Base-by-base conservation (phyloP, 2,888 invertebrate genomes). In the Sarcophaga rosellei region DNA sequence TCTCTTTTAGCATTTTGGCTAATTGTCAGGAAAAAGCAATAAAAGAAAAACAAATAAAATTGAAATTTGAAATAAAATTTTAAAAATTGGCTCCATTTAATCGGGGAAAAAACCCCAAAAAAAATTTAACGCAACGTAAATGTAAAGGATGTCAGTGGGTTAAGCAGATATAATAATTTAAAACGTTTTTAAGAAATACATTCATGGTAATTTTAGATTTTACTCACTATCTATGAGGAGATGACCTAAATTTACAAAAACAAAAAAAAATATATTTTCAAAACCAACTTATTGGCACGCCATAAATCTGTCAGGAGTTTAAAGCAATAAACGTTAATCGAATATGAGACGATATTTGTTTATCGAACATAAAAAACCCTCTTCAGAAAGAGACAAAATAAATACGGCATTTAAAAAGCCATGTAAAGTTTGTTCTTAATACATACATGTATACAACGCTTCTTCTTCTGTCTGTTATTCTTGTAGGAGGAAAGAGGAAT, bases 1-100 rank as follows among this genome's bases (percentile, higher is more conserved):
- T 72, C 66, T 78, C 78, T 77, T 25, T 84, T 74, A 81, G 74
- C 70, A 83, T 76, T 78, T 87, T 87, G 87, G 85, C 85, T 81
- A 81, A 81, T 83, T 85, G 74, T 85, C 87, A 87, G 80, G 80
- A 83, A 75, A 79, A 72, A 20, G 21, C 69, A 23, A 53, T 69
- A 8, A 65, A 74, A 68, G 35, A 15, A 77, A 72, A 63, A 53
- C 4, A 47, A 65, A 10, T 20, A 44, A 66, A 65, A 66, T 8
- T n/a, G n/a, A n/a, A n/a, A n/a, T 17, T 3, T 11, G 12, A 12
- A 35, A 35, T 35, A 35, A 35, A 35, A 35, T 35, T 35, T 35
- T 35, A 35, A 15, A 73, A 69, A 65, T 70, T 74, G 83, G 83
- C 83, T 84, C 74, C 83, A 76, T 35, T 35, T 1, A 65, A 77